Conservation (phyloP, 2,113 vertebrate genomes). For the Galbula dea region DNA sequence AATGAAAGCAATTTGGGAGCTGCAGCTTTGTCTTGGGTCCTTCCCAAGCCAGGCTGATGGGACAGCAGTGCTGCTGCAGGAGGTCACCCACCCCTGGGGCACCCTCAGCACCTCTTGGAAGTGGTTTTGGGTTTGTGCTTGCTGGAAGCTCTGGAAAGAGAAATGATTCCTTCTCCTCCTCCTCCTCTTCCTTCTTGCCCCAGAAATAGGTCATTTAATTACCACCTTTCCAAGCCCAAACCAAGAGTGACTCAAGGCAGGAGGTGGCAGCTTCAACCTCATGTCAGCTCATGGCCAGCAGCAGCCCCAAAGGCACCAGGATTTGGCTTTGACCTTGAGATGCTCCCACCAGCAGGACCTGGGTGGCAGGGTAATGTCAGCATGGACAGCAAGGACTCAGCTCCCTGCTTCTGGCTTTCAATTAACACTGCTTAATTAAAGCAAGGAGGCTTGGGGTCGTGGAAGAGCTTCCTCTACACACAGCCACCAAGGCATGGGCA, state of each 20-base stretch:
- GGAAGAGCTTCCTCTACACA: rapidly evolving
- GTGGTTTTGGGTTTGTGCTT: not conserved
- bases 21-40: not conserved
- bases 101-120: not conserved
- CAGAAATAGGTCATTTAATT: conserved; percentile 48
- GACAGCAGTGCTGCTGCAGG: not conserved
- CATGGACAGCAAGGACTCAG: not conserved
- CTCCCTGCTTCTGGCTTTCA: not conserved
- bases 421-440: not conserved
- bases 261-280: not conserved
- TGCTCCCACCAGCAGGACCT: rapidly evolving
- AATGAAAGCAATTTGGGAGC: not conserved
- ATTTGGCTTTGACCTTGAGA: not conserved
- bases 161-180: not conserved
- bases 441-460: not conserved
- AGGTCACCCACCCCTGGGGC: not conserved
- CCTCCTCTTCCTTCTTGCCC: conserved; percentile 11
- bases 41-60: not conserved
- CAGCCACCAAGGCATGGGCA: rapidly evolving
- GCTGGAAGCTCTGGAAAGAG: conserved; percentile 13
- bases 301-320: not conserved
- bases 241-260: not conserved
- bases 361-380: not conserved
- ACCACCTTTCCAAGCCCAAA: conserved; percentile 1
- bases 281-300: rapidly evolving